Base-by-base conservation (phyloP, 2,888 invertebrate species). In the Drosophila mettleri region DNA sequence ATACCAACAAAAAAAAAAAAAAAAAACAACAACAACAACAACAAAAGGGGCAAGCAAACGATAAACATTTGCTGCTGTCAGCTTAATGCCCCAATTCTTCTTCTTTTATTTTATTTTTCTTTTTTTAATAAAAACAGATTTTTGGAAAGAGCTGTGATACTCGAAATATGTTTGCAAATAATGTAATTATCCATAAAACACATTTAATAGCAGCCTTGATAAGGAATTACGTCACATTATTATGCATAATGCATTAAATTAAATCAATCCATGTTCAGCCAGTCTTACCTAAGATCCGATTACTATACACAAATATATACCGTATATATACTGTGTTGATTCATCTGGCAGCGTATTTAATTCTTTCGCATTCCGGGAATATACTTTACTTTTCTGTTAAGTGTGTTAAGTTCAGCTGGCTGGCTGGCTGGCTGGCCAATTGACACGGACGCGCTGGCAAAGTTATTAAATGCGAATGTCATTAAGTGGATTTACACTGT, bases 61-160 rank as follows among this genome's bases (percentile, higher is more conserved):
- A 49, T 43, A 54, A 72, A 72, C 73, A 77, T 58, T 72, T 66
- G 61, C 73, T 54, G 72, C 36, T 58, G 74, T 66, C 66, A 59
- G 72, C 77, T 76, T 76, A 76, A 60, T 16, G 48, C 36, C 38
- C 3, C 20, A 49, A 41, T 29, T 39, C n/a, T 14, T 41, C 22
- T 20, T 14, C 20, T 22, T 46, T n/a, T 2, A 9, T 39, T 41
- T 18, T 38, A 6, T 14, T 22, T 46, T n/a, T 2, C 20, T 39
- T 41, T 18, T 38, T 12, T 14, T 6, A 43, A 43, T 24, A 66
- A 72, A 39, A 69, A 39, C 41, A 53, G 38, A 62, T 41, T 48
- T 29, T 29, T 12, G 22, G 22, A 18, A 33, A 46, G 55, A 31
- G 38, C 24, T 24, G 10, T 8, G 29, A 18, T 20, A 14, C 12